A percentile compares a stretch with the other conserved stretches of the same genome.
Conservation (phyloP, 2,888 invertebrate genomes). For the Leucoptera coffeella region DNA sequence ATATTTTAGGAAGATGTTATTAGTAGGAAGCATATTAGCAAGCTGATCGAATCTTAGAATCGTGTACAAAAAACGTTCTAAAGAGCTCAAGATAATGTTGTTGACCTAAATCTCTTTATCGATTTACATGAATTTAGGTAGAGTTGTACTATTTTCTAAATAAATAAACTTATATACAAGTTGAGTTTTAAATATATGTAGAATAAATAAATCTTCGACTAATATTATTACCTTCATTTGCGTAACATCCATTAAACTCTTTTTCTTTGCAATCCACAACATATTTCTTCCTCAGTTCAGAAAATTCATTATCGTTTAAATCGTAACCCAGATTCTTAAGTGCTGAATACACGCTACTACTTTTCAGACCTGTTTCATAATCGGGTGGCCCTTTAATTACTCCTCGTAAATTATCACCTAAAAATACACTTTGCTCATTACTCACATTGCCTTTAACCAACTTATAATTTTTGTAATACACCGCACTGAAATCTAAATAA, state of each 20-base stretch:
- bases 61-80: too few species aligned
- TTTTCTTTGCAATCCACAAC: conserved; percentile 11
- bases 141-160: too few species aligned
- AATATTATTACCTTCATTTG: conserved; percentile 18
- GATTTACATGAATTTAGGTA: too few species aligned
- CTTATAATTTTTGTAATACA: conserved; percentile 23
- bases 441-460: conserved; percentile 18
- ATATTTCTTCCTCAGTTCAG: conserved; percentile 15
- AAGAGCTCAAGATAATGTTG: too few species aligned
- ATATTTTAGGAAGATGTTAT: too few species aligned
- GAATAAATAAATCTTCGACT: too few species aligned
- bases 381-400: conserved; percentile 17
- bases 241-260: conserved; percentile 13
- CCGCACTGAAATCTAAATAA: conserved; percentile 17
- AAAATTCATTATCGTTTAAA: conserved; percentile 11
- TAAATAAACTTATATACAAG: too few species aligned
- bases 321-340: conserved; percentile 13
- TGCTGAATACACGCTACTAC: conserved; percentile 15
- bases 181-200: too few species aligned
- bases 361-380: conserved; percentile 15
- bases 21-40: too few species aligned
- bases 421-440: conserved; percentile 13
- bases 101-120: too few species aligned
- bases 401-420: conserved; percentile 18
- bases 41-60: too few species aligned